phyloP scores from a whole-genome alignment of 2,797 vertebrate species.

The Syngnathus acus region DNA sequence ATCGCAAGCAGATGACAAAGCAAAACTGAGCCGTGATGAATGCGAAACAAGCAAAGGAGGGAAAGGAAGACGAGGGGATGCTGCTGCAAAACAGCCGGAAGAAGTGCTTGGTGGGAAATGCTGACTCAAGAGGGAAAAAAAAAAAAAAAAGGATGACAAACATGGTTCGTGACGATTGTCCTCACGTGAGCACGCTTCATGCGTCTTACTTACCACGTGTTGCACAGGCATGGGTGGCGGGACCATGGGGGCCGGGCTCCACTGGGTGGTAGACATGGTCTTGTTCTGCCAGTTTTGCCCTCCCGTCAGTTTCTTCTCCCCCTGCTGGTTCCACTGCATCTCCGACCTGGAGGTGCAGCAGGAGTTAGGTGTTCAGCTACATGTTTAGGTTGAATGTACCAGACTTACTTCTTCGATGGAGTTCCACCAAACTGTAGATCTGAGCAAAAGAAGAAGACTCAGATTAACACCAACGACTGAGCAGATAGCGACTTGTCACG shows the following conservation, averaged over 20 bases:
- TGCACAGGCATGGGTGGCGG: conserved; percentile 69
- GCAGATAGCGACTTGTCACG: too few relatives aligned
- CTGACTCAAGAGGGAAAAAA: background rate
- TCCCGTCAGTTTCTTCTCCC: conserved; percentile 77
- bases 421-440: conserved; percentile 85
- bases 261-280: conserved; percentile 75
- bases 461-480: background rate
- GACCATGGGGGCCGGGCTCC: conserved; percentile 70
- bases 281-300: conserved; percentile 79
- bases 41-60: conserved; percentile 2
- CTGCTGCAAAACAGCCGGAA: conserved; percentile 41
- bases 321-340: conserved; percentile 73
- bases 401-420: conserved; percentile 82
- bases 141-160: conserved; percentile 32
- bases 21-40: conserved; percentile 30
- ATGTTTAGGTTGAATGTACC: background rate
- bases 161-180: conserved; percentile 65
- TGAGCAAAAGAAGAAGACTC: conserved; percentile 34
- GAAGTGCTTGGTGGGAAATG: conserved; percentile 11
- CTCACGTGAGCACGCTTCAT: conserved; percentile 19
- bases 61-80: conserved; percentile 52
- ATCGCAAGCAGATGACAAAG: conserved; percentile 36
- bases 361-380: background rate
- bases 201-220: conserved; percentile 78
- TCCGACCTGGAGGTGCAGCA: conserved; percentile 65